These are phyloP conservation scores for Akabosia matsudoensis DNA, from an alignment of 1,140 invertebrate genomes.

Conservation along the genomic window DNA sequence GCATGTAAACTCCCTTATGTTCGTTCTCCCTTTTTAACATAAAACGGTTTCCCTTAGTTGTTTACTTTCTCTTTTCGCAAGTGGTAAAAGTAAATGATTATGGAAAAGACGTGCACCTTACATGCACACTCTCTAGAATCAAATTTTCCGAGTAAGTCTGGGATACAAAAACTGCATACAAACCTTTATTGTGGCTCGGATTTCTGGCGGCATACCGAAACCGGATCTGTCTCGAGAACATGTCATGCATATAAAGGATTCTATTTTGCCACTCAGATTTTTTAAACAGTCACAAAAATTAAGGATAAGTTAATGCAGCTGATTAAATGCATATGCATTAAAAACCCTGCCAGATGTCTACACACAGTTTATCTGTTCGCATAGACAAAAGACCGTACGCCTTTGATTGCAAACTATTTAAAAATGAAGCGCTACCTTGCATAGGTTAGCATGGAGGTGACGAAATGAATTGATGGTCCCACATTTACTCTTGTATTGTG, in stretches of 20 bases:
- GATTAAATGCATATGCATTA: not conserved
- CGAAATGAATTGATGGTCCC: no score
- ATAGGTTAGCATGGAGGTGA: no score
- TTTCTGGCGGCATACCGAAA: not conserved
- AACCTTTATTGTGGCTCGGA: no score
- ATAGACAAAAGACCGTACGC: no score
- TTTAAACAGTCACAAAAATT: not conserved
- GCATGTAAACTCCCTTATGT: no score
- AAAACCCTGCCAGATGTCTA: no score
- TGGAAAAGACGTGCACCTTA: not conserved
- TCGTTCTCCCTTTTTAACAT: no score
- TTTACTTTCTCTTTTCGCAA: not conserved
- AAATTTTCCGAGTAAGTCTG: not conserved
- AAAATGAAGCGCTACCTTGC: no score
- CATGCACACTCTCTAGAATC: not conserved
- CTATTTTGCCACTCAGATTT: not conserved
- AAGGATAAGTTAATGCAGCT: not conserved
- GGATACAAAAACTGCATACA: not conserved
- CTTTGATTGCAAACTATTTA: no score
- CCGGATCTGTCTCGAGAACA: not conserved
- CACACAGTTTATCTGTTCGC: no score
- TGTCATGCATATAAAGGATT: constrained; percentile 4
- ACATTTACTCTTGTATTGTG: no score
- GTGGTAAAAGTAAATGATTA: not conserved
- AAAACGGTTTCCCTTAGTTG: no score